Evolutionary conservation across 1,140 invertebrate species (phyloP).

Genomic region (Drosophila busckii): DNA sequence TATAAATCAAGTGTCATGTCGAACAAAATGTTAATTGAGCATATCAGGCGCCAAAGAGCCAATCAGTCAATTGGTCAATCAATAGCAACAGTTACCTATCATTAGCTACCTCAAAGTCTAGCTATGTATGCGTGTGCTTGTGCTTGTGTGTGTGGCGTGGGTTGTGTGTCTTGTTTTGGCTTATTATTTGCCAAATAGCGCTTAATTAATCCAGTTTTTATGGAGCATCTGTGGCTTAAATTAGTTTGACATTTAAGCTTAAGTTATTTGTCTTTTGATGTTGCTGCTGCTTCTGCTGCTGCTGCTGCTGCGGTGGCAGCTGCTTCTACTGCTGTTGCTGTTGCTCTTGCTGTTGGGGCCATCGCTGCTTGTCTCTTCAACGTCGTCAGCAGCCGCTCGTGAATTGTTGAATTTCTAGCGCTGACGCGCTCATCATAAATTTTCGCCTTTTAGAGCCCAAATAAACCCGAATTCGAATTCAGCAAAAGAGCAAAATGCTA

Average conservation of each 20-base stretch:
- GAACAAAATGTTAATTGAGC: constrained; percentile 24
- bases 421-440: constrained; percentile 66
- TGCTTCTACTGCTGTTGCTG: constrained; percentile 24
- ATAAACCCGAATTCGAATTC: constrained; percentile 1
- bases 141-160: constrained; percentile 4
- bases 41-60: constrained; percentile 18
- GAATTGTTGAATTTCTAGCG: constrained; percentile 56
- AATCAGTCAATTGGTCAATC: constrained; percentile 30
- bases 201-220: constrained; percentile 76
- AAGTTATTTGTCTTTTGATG: no score
- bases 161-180: not conserved
- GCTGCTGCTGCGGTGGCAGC: constrained; percentile 27
- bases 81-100: constrained; percentile 17
- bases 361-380: constrained; percentile 9
- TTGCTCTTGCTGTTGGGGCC: constrained; percentile 8
- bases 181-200: constrained; percentile 29
- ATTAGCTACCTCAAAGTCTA: constrained; percentile 22
- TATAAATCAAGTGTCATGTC: constrained; percentile 25
- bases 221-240: constrained; percentile 66
- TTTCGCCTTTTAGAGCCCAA: constrained; percentile 54
- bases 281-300: constrained; percentile 29
- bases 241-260: constrained; percentile 76
- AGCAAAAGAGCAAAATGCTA: constrained; percentile 58
- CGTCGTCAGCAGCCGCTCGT: constrained; percentile 35
- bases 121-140: no score